Evolutionary conservation across 1,140 invertebrate species (phyloP).

Genomic region (Bombus terrestris): DNA sequence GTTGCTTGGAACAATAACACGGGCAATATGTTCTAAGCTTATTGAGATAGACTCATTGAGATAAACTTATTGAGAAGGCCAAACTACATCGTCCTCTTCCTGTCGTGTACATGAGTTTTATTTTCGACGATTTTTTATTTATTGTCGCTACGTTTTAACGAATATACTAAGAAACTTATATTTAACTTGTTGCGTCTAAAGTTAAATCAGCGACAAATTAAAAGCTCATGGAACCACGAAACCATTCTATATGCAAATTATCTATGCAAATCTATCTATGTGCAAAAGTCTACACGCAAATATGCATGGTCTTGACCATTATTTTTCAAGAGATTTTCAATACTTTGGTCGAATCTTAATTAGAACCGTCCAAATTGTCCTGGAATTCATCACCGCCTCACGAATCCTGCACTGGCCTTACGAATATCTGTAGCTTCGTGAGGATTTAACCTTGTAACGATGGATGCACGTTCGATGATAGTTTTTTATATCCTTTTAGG

Average conservation of each 20-base stretch:
- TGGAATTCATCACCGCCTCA: background rate
- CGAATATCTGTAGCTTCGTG: background rate
- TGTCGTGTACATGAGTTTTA: background rate
- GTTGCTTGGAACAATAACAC: too few relatives aligned
- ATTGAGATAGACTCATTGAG: too few relatives aligned
- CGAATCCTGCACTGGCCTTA: background rate
- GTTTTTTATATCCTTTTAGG: rapidly evolving
- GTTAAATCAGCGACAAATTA: background rate
- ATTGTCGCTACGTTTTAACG: background rate
- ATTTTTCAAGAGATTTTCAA: background rate
- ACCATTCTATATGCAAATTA: background rate
- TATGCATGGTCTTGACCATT: background rate
- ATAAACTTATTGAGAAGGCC: too few relatives aligned
- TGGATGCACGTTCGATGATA: background rate
- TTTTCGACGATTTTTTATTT: background rate
- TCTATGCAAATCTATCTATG: too few relatives aligned
- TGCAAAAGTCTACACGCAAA: too few relatives aligned
- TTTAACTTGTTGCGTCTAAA: background rate
- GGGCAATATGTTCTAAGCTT: too few relatives aligned
- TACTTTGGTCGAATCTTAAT: background rate
- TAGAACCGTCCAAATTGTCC: too few relatives aligned
- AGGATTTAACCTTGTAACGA: background rate
- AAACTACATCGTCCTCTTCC: background rate
- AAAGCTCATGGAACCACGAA: background rate
- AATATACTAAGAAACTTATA: background rate